Base-by-base conservation (phyloP, 2,888 invertebrate species). In the Acronicta leporina region DNA sequence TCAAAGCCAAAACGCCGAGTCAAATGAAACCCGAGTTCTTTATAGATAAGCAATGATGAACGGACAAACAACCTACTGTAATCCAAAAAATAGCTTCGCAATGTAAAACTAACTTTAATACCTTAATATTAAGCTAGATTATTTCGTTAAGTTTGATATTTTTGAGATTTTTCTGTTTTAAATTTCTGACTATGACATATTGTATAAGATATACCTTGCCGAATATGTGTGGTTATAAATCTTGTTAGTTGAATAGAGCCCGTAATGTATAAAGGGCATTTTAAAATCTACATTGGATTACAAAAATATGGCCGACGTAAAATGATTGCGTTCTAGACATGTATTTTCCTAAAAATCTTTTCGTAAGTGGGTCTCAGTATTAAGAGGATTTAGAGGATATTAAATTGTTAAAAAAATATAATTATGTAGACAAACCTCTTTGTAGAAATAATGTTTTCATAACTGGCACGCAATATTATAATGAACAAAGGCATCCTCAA, bases 111-210 rank as follows among this genome's bases (percentile, higher is more conserved):
- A 20, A 20, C 2, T 38, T 49, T 13, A 51, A 68, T 71, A 68
- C 73, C 73, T 71, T 68, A 71, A 73, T 49, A 30, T 70, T 61
- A 66, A 57, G 42, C 54, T 64, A 66, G 54, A 46, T 44, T 51
- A 50, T 47, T 42, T 20, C 10, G 54, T 54, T 54, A 62, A 51
- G 50, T 42, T 44, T 35, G 14, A 38, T 44, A 60, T 51, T 43
- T 30, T 40, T 13, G 13, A 33, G 48, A 50, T 49, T 40, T 50
- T 42, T 43, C 27, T 38, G 40, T 54, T 58, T 43, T 49, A 16
- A 51, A 48, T 44, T 47, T 27, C 43, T 42, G 41, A 44, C n/a
- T 15, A 7, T 5, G 25, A 43, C 43, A 43, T 43, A 25, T 25
- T 25, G 25, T 7, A 14, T 1, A 25, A 4, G 20, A 25, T 43